Conservation (phyloP, 2,113 vertebrate species). For the Misgurnus anguillicaudatus region DNA sequence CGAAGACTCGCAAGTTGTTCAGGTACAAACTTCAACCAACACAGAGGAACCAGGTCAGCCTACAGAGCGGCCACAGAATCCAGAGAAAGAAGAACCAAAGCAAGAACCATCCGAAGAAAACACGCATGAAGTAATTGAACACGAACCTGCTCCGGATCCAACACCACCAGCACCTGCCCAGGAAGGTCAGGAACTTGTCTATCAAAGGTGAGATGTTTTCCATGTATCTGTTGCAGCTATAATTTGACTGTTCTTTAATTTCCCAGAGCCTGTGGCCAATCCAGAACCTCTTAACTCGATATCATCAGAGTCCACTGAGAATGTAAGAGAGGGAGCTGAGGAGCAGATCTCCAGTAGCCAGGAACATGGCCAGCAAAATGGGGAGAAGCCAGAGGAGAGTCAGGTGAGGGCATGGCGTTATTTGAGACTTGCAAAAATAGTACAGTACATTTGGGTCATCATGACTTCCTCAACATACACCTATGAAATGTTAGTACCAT, state of each 20-base stretch:
- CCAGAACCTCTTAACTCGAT: conserved; percentile 51
- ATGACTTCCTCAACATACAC: conserved; percentile 43
- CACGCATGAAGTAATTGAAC: conserved; percentile 23
- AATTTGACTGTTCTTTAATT: not conserved
- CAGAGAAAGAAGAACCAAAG: conserved; percentile 51
- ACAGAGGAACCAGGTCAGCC: conserved; percentile 46
- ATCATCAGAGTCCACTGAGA: conserved; percentile 69
- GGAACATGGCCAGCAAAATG: conserved; percentile 37
- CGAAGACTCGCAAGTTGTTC: conserved; percentile 69
- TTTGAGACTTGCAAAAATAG: conserved; percentile 29
- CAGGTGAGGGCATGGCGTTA: conserved; percentile 64
- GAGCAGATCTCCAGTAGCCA: conserved; percentile 34
- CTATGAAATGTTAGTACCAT: not conserved
- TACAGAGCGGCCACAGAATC: conserved; percentile 54
- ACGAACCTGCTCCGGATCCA: conserved; percentile 3
- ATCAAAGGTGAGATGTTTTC: not conserved
- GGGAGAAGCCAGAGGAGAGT: conserved; percentile 51
- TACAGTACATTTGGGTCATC: conserved; percentile 53
- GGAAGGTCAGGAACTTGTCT: conserved; percentile 45
- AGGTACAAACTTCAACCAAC: conserved; percentile 2
- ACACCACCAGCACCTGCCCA: conserved; percentile 24
- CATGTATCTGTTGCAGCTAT: conserved; percentile 27
- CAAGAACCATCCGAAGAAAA: conserved; percentile 32
- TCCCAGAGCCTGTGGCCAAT: conserved; percentile 42
- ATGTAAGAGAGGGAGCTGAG: conserved; percentile 75